Conservation (phyloP, 1,140 invertebrate genomes). For the Anoplophora glabripennis region DNA sequence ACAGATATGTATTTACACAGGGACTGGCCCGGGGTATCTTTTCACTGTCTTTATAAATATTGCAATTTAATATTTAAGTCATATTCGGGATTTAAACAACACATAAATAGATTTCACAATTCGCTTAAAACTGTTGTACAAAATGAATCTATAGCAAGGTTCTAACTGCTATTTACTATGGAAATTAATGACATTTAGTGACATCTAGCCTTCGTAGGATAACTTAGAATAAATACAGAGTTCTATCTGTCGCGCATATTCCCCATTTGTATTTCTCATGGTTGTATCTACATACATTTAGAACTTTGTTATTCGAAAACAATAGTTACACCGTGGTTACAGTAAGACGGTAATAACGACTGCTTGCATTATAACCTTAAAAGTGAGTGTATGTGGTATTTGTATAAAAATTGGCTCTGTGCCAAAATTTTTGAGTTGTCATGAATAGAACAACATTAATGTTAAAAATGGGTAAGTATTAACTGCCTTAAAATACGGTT, state of each 20-base stretch:
- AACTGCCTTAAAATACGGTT: slow-evolving; percentile 3
- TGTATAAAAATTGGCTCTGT: background rate
- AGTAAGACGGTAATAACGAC: background rate
- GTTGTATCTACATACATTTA: slow-evolving; percentile 8
- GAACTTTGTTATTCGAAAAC: background rate
- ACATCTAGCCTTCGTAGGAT: too few relatives aligned
- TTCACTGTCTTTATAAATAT: too few relatives aligned
- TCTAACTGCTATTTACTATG: too few relatives aligned
- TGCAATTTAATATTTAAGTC: too few relatives aligned
- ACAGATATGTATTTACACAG: too few relatives aligned
- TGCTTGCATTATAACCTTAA: slow-evolving; percentile 1
- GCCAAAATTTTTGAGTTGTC: background rate
- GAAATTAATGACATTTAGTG: too few relatives aligned
- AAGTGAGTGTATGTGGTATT: slow-evolving; percentile 5
- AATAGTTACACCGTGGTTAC: slow-evolving; percentile 5
- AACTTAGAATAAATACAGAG: background rate
- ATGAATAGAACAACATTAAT: slow-evolving; percentile 3
- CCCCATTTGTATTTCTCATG: background rate
- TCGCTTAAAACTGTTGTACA: too few relatives aligned
- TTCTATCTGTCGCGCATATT: background rate
- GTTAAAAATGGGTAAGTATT: slow-evolving; percentile 3
- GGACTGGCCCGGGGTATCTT: too few relatives aligned
- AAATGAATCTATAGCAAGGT: too few relatives aligned
- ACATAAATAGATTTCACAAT: too few relatives aligned
- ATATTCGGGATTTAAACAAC: too few relatives aligned